phyloP scores from a whole-genome alignment of 2,113 vertebrate species.

The Brachyhypopomus gauderio region DNA sequence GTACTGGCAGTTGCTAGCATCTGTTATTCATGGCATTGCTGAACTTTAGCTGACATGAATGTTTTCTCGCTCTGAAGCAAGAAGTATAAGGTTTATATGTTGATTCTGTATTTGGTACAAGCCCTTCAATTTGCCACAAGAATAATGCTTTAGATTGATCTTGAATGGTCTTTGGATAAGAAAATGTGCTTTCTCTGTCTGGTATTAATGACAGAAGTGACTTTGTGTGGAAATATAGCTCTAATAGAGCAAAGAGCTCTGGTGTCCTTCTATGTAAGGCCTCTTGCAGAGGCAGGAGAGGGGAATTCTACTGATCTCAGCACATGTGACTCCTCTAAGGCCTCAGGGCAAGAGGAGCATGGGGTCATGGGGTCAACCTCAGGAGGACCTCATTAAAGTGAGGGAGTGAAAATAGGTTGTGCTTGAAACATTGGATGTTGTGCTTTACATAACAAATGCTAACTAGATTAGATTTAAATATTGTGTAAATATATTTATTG shows the following conservation, averaged over 20 bases:
- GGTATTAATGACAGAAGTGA: background rate
- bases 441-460: too few relatives aligned
- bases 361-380: too few relatives aligned
- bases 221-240: background rate
- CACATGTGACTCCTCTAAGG: constrained; percentile 43
- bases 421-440: too few relatives aligned
- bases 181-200: background rate
- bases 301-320: constrained; percentile 18
- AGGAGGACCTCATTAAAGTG: constrained; percentile 17
- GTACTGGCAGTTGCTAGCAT: background rate
- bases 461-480: too few relatives aligned
- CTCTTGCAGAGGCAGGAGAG: constrained; percentile 7
- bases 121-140: too few relatives aligned
- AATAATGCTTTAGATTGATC: background rate
- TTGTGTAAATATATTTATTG: too few relatives aligned
- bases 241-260: background rate
- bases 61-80: background rate
- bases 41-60: background rate
- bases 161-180: background rate
- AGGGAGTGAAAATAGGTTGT: too few relatives aligned
- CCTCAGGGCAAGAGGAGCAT: too few relatives aligned
- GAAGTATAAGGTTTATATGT: background rate
- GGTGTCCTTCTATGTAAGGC: background rate
- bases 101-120: background rate
- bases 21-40: background rate